These are phyloP conservation scores for Drosophila paranaensis DNA, from an alignment of 2,888 invertebrate species.

Conservation along the genomic window DNA sequence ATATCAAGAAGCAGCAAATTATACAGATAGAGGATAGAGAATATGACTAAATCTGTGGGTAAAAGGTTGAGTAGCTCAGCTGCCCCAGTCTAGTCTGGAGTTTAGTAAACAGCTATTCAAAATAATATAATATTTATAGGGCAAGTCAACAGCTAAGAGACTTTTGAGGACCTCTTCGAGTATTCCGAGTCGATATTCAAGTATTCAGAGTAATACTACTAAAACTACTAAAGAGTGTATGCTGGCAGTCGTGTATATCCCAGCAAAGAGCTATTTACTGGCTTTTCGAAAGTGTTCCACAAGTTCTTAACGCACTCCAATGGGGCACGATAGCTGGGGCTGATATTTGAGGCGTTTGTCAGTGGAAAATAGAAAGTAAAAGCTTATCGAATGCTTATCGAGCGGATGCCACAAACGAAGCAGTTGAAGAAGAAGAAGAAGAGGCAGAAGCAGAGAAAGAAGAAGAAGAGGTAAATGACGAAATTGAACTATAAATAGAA, in stretches of 20 bases:
- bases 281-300: constrained; percentile 17
- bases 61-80: no score
- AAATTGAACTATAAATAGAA: constrained; percentile 54
- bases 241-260: background rate
- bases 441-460: background rate
- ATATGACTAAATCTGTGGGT: no score
- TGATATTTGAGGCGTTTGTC: constrained; percentile 52
- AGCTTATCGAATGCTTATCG: constrained; percentile 57
- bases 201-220: no score
- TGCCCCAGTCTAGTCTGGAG: background rate
- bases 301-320: constrained; percentile 26
- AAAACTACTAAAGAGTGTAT: background rate
- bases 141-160: no score
- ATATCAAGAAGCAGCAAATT: background rate
- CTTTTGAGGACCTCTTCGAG: no score
- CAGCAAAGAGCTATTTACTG: background rate
- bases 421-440: constrained; percentile 23
- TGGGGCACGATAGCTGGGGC: constrained; percentile 11
- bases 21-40: background rate
- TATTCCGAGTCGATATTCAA: no score
- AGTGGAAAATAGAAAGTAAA: constrained; percentile 65
- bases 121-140: background rate
- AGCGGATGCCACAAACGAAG: constrained; percentile 42
- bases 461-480: constrained; percentile 54
- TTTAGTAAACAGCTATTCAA: background rate